These are phyloP conservation scores for Anthonomus grandis DNA, from an alignment of 1,140 invertebrate genomes.

Conservation along the genomic window DNA sequence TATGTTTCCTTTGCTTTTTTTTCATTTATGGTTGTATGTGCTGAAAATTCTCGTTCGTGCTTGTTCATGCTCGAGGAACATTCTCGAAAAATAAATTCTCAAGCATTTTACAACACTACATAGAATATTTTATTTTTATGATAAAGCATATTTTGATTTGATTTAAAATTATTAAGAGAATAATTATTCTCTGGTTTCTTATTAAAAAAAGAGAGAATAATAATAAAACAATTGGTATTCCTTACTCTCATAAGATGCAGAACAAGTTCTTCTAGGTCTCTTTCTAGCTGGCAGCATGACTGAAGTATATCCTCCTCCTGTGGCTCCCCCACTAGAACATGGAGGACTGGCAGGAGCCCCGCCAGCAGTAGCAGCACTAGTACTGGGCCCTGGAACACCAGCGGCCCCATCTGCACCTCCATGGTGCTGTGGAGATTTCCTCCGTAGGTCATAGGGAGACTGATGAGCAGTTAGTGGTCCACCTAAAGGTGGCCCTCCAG, in stretches of 20 bases:
- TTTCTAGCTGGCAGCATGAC: constrained; percentile 72
- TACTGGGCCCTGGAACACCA: constrained; percentile 33
- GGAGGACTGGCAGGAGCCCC: constrained; percentile 47
- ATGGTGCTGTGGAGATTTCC: constrained; percentile 72
- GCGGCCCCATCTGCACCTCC: constrained; percentile 45
- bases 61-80: too few relatives aligned
- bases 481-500: constrained; percentile 48
- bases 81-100: too few relatives aligned
- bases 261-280: constrained; percentile 67
- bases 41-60: too few relatives aligned
- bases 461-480: constrained; percentile 63
- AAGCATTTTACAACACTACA: too few relatives aligned
- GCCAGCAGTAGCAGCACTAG: constrained; percentile 44
- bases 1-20: too few relatives aligned
- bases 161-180: constrained; percentile 2
- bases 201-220: background rate
- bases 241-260: constrained; percentile 61
- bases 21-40: too few relatives aligned
- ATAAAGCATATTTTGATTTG: too few relatives aligned
- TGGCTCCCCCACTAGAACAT: constrained; percentile 43
- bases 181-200: too few relatives aligned
- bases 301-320: constrained; percentile 42
- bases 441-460: constrained; percentile 78
- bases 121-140: background rate
- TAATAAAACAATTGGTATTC: background rate